Percentiles rank a stretch among this genome's conserved stretches.
phyloP scores from a whole-genome alignment of 2,888 invertebrate genomes.

The Brachypterus glaber region DNA sequence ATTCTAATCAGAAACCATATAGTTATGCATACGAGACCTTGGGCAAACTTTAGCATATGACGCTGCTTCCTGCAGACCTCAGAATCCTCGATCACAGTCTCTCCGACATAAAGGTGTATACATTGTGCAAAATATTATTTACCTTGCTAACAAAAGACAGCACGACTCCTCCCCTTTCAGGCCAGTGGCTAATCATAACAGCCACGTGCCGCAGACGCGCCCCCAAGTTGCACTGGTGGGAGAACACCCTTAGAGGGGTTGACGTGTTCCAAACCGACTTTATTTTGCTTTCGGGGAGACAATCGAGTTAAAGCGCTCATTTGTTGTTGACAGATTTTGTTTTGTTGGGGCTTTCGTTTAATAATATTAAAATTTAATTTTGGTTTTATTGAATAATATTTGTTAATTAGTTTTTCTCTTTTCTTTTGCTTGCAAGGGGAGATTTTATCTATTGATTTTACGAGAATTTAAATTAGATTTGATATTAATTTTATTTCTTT shows the following conservation, averaged over 20 bases:
- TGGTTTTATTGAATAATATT: conserved; percentile 3
- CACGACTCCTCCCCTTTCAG: conserved; percentile 39
- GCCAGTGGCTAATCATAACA: conserved; percentile 42
- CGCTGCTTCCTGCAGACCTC: conserved; percentile 9
- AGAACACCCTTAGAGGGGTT: conserved; percentile 16
- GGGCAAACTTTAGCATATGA: conserved; percentile 31
- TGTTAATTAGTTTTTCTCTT: not conserved
- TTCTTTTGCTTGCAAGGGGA: not conserved
- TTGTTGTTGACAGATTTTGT: conserved; percentile 3
- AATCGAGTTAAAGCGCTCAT: conserved; percentile 3
- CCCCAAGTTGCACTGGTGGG: conserved; percentile 25
- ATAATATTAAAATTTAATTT: conserved; percentile 2
- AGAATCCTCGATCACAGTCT: conserved; percentile 39
- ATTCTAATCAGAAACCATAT: conserved; percentile 39
- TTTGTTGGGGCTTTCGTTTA: conserved; percentile 3
- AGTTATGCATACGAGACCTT: conserved; percentile 38
- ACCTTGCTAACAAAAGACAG: conserved; percentile 50
- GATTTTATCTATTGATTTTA: no score
- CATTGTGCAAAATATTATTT: conserved; percentile 66
- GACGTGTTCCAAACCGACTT: conserved; percentile 16
- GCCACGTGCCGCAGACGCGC: conserved; percentile 29
- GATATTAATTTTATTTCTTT: no score
- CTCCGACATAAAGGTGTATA: conserved; percentile 48
- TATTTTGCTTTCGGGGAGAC: not conserved
- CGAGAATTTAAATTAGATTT: no score